Evolutionary conservation across 2,113 vertebrate species (phyloP), one percentile per base, ranked within the genome.

Genomic region (Indicator indicator): DNA sequence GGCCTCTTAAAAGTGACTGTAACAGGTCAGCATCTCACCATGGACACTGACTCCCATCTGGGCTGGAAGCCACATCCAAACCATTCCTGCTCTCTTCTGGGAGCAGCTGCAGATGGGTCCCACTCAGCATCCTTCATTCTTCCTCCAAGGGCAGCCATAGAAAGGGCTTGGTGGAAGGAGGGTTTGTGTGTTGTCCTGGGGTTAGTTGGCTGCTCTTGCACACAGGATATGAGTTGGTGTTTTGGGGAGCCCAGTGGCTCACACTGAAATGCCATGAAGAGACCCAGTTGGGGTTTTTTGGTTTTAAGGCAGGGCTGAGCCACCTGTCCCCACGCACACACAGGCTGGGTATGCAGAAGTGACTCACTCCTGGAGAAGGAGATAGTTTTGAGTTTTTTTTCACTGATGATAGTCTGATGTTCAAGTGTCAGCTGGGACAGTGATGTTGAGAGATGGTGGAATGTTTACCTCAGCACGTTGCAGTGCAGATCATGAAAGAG

Each of bases 1-100:
- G 90, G 78, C 44, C 92, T 88, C 87, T 89, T 73, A 26, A 46
- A 93, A 96, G 95, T 88, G 89, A 77, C 54, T 88, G 69, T 89
- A 89, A 80, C 81, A 89, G 89, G 83, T 93, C 30, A 28, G 77
- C 5, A 4, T 75, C 75, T 94, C 75, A 59, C 12, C 13, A 44
- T 68, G 60, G 83, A 56, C 70, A 8, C 55, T 32, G 44, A 20
- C 95, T 93, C 76, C 95, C 67, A 2, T 30, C 75, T 71, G 55
- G 92, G 70, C 77, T 94, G 86, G 73, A 71, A 67, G 86, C 74
- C 91, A 4, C 9, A 33, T 73, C 94, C 77, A 42, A 44, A 10
- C 86, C 88, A 56, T 3, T 16, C 60, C 84, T 70, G 33, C 20
- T 28, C 38, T 80, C 73, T 88, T 83, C 58, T 16, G 50, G 27